phyloP scores from a whole-genome alignment of 2,797 vertebrate genomes.

The Gallinago stenura region DNA sequence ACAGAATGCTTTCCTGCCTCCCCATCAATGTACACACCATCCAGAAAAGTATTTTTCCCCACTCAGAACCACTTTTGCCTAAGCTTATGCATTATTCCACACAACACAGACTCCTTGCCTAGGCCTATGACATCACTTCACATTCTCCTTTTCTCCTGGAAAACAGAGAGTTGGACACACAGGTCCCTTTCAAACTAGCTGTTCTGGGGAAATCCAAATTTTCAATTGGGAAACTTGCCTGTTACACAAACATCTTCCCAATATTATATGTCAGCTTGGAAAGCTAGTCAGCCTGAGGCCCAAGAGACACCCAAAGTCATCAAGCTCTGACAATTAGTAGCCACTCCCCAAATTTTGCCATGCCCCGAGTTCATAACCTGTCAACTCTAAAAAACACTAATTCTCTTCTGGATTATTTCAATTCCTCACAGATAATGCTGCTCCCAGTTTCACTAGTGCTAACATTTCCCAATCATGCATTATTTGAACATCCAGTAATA shows the following conservation, averaged over 20 bases:
- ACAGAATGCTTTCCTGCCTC: background rate
- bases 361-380: background rate
- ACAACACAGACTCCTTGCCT: background rate
- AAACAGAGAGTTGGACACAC: background rate
- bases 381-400: background rate
- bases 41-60: background rate
- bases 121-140: background rate
- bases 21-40: background rate
- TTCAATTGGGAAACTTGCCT: background rate
- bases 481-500: background rate
- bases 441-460: background rate
- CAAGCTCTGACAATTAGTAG: background rate
- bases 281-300: background rate
- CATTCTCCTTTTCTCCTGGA: background rate
- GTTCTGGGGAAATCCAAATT: background rate
- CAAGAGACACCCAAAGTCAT: background rate
- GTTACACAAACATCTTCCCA: background rate
- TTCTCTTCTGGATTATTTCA: background rate
- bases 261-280: background rate
- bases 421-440: background rate
- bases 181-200: background rate
- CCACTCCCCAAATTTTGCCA: background rate
- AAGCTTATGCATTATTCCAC: background rate
- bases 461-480: background rate
- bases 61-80: background rate